A percentile compares a stretch with the other conserved stretches of the same genome.
Conservation (phyloP, 2,113 vertebrate genomes). For the Eleginops maclovinus region DNA sequence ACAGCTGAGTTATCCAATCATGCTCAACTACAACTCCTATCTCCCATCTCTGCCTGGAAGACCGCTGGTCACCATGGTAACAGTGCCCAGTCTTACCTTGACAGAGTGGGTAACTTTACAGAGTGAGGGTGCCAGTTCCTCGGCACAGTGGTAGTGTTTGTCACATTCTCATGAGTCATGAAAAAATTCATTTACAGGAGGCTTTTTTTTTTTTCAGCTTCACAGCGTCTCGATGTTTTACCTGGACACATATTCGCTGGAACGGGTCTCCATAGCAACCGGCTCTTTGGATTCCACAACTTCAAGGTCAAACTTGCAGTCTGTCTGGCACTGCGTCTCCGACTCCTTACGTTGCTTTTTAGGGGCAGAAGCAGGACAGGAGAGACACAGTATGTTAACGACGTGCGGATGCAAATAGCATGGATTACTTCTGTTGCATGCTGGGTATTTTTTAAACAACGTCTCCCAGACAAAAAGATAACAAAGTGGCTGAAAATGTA, state of each 20-base stretch:
- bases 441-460: neutral
- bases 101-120: constrained; percentile 37
- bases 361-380: constrained; percentile 11
- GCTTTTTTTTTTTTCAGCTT: neutral
- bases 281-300: constrained; percentile 86
- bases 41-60: constrained; percentile 69
- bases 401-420: neutral
- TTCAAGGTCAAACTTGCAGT: constrained; percentile 90
- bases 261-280: constrained; percentile 85
- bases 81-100: constrained; percentile 69
- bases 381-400: neutral
- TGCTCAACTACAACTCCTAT: constrained; percentile 28
- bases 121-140: constrained; percentile 1
- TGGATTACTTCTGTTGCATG: too few relatives aligned
- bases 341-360: constrained; percentile 94
- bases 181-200: neutral
- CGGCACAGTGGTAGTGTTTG: neutral
- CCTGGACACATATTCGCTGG: constrained; percentile 94
- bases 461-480: too few relatives aligned
- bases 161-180: constrained; percentile 42
- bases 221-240: constrained; percentile 64
- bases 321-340: constrained; percentile 97
- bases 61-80: constrained; percentile 79
- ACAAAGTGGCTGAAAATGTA: neutral
- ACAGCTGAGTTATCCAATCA: constrained; percentile 72